Percentiles rank a stretch among this genome's conserved stretches.
These are phyloP conservation scores for Epinotia brunnichana DNA, from an alignment of 2,888 invertebrate species.

Conservation along the genomic window DNA sequence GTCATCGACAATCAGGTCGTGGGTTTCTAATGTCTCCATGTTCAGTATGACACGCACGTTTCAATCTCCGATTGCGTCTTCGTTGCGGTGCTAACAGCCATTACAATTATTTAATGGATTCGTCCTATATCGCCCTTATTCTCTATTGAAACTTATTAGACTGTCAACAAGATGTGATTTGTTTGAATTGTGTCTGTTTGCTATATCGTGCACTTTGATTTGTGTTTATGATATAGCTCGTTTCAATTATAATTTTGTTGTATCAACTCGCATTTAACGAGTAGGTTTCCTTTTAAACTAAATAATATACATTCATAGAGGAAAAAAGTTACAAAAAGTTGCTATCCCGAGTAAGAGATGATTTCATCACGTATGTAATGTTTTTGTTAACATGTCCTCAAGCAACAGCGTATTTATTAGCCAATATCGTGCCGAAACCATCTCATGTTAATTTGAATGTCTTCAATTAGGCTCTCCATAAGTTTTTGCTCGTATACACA, in stretches of 20 bases:
- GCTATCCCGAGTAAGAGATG: background rate
- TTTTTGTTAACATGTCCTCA: constrained; percentile 4
- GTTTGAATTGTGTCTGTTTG: constrained; percentile 18
- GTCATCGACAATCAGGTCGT: constrained; percentile 59
- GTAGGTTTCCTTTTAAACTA: background rate
- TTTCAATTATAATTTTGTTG: background rate
- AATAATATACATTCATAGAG: background rate
- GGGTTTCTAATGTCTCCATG: constrained; percentile 53
- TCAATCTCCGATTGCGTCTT: constrained; percentile 48
- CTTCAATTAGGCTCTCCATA: constrained; percentile 50
- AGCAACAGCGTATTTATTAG: constrained; percentile 1
- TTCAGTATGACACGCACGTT: constrained; percentile 49
- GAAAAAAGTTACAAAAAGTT: background rate
- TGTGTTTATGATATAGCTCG: background rate
- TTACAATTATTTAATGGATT: constrained; percentile 64
- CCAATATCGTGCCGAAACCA: constrained; percentile 27
- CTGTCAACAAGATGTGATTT: constrained; percentile 27
- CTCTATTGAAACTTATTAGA: constrained; percentile 55
- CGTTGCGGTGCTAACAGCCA: constrained; percentile 59
- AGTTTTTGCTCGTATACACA: constrained; percentile 60
- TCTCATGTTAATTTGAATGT: constrained; percentile 47
- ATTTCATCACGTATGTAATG: constrained; percentile 2
- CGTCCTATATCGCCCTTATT: constrained; percentile 57
- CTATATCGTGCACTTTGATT: constrained; percentile 11
- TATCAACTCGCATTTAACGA: background rate